A percentile compares a stretch with the other conserved stretches of the same genome.
Evolutionary conservation across 1,140 invertebrate species (phyloP).

Genomic region (Diuraphis noxia): DNA sequence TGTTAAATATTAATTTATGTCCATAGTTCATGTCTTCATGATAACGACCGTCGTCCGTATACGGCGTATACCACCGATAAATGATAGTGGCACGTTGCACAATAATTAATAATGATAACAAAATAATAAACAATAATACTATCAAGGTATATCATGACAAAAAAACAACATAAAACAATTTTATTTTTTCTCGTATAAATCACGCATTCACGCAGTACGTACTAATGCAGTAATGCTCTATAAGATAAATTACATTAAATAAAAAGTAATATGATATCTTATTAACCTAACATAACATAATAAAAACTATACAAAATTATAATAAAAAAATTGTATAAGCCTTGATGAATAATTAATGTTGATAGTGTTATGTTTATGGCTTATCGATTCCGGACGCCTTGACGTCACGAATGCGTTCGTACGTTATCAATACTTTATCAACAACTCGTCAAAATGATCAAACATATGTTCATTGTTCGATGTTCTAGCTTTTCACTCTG

Average conservation of each 20-base stretch:
- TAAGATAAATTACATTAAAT: too few species aligned
- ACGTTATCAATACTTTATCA: slow-evolving; percentile 20
- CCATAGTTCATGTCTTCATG: neutral
- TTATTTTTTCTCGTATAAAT: too few species aligned
- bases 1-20: too few species aligned
- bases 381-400: neutral
- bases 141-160: neutral
- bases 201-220: too few species aligned
- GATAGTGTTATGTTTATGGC: neutral
- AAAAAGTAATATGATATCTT: too few species aligned
- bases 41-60: neutral
- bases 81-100: neutral
- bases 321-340: too few species aligned
- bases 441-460: neutral
- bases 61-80: too few species aligned
- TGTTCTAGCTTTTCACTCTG: neutral
- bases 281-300: too few species aligned
- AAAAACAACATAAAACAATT: too few species aligned
- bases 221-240: too few species aligned
- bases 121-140: neutral
- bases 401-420: neutral
- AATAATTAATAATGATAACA: neutral
- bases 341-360: neutral
- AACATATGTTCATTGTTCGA: slow-evolving; percentile 38
- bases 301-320: too few species aligned